Evolutionary conservation across 2,797 vertebrate species (phyloP).

Genomic region (Melanotaenia boesemani): DNA sequence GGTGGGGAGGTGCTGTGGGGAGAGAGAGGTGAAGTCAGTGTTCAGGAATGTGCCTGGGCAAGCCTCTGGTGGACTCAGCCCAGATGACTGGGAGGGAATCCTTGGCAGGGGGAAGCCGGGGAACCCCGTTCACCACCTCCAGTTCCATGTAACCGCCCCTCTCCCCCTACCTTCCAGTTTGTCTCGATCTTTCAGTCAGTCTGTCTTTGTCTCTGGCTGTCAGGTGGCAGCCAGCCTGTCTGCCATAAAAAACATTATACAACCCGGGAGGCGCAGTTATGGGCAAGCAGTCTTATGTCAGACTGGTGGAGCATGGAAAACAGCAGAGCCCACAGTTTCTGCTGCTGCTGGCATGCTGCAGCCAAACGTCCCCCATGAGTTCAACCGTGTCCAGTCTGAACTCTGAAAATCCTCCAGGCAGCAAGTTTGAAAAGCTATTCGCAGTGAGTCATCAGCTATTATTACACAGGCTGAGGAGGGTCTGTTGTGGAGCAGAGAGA

Average conservation of each 20-base stretch:
- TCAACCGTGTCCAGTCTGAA: constrained; percentile 57
- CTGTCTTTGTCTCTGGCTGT: constrained; percentile 70
- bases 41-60: constrained; percentile 85
- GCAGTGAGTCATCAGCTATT: constrained; percentile 60
- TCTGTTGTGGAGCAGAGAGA: constrained; percentile 15
- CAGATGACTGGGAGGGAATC: constrained; percentile 88
- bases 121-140: constrained; percentile 79
- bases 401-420: constrained; percentile 56
- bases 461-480: constrained; percentile 31
- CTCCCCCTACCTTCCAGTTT: constrained; percentile 29
- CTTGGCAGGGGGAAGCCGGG: constrained; percentile 84
- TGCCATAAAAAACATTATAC: constrained; percentile 75
- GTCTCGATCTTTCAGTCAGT: constrained; percentile 52
- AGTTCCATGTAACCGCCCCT: constrained; percentile 25
- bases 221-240: constrained; percentile 64
- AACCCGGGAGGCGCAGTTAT: constrained; percentile 68
- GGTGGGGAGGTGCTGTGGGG: constrained; percentile 54
- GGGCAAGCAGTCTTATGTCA: constrained; percentile 69
- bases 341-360: constrained; percentile 53
- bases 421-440: constrained; percentile 43
- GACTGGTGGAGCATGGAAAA: constrained; percentile 73
- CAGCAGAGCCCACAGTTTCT: constrained; percentile 64
- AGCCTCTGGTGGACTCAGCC: constrained; percentile 78
- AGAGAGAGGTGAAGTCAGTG: constrained; percentile 77
- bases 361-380: constrained; percentile 49